phyloP scores from a whole-genome alignment of 64 coral and sea anemone species.

The Montipora foliosa region DNA sequence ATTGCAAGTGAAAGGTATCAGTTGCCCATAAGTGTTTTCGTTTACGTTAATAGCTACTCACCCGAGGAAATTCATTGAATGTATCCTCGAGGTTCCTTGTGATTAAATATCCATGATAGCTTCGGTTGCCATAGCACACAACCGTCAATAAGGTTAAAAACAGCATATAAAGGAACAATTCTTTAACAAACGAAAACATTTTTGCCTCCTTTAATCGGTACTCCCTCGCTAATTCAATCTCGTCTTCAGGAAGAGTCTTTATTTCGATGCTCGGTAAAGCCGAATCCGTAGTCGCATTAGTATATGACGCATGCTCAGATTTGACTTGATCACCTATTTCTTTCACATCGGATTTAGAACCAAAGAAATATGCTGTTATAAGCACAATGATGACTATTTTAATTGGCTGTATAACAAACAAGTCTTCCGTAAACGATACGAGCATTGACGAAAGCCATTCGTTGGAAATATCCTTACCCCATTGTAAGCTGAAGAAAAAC shows the following conservation, averaged over 20 bases:
- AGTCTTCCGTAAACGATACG: constrained; percentile 70
- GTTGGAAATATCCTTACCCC: constrained; percentile 75
- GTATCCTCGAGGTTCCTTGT: constrained; percentile 56
- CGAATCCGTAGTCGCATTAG: background rate
- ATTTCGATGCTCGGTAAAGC: background rate
- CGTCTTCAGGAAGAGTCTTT: constrained; percentile 9
- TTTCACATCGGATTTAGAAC: background rate
- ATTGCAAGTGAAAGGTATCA: too few species aligned
- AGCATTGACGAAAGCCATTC: constrained; percentile 74
- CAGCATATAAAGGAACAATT: constrained; percentile 9
- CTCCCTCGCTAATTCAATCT: constrained; percentile 37
- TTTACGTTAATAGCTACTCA: background rate
- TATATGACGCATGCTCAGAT: background rate
- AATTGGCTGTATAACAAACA: constrained; percentile 73
- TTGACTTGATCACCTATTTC: background rate
- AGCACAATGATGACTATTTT: constrained; percentile 50
- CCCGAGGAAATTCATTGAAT: constrained; percentile 33
- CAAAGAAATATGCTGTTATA: constrained; percentile 51
- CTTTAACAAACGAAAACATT: constrained; percentile 61
- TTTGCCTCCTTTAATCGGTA: constrained; percentile 63
- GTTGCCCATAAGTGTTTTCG: too few species aligned
- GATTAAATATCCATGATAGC: constrained; percentile 47
- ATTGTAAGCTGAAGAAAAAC: constrained; percentile 74
- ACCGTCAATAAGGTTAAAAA: constrained; percentile 48
- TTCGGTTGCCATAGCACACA: constrained; percentile 48